Evolutionary conservation across 2,888 invertebrate genomes (phyloP), one percentile per base, ranked within the genome.

Genomic region (Pandemis corylana): DNA sequence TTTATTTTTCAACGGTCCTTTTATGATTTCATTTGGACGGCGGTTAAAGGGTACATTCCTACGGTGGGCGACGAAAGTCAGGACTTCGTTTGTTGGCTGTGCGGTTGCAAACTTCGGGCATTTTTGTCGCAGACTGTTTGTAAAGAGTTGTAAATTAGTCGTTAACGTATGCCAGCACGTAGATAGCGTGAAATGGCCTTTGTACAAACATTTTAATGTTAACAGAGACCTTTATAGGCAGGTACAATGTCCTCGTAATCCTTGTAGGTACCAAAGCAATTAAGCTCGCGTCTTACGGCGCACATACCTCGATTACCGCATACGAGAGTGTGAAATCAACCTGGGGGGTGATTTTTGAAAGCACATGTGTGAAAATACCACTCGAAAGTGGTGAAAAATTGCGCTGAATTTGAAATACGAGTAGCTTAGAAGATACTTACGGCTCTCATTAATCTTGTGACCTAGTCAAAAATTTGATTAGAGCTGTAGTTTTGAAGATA

Each of bases 21-120:
- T 67, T 67, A 67, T 67, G 67, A 53, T 67, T 67, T 67, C 10
- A 53, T 67, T 67, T 15, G 67, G 53, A 36, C 51, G 7, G 20
- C 36, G 36, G 51, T 66, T 67, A 67, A 53, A 67, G 41, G 59
- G 49, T 46, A 64, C 46, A 36, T 65, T 49, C 49, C 49, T 49
- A 65, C 65, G 36, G 65, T 49, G 49, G 7, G 65, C 65, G 49
- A 28, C 65, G 7, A 36, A 65, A 36, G 49, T 65, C 7, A 7
- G 28, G 28, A 13, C n/a, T 49, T 36, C 44, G 46, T 65, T 65
- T 65, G 49, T 65, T 28, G 49, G 49, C 49, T 41, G 7, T 28
- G 44, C 7, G 46, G 65, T 49, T 4, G 5, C 49, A 65, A 46
- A 20, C 36, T 49, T 46, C 28, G 65, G 49, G 65, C 13, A 49